phyloP scores from a whole-genome alignment of 2,797 vertebrate species.

The Myotis pilosus region DNA sequence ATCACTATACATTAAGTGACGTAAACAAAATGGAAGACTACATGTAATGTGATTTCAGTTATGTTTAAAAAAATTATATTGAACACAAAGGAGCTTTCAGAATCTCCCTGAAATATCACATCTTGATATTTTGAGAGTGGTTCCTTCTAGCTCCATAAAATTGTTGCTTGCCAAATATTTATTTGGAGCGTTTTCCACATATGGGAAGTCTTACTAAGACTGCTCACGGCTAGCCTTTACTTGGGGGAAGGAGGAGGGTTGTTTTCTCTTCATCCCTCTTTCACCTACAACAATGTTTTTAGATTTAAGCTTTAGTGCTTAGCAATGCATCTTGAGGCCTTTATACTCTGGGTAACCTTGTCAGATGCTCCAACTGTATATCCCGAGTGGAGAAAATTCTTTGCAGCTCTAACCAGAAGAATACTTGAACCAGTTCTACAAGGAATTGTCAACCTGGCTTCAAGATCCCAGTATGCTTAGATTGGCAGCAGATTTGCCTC shows the following conservation, averaged over 20 bases:
- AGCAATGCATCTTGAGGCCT: background rate
- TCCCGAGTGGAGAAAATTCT: background rate
- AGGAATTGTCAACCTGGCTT: background rate
- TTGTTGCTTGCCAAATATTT: slow-evolving; percentile 16
- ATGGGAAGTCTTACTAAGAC: background rate
- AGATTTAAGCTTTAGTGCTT: background rate
- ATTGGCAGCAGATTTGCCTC: background rate
- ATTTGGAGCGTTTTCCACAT: background rate
- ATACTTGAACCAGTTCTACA: no score
- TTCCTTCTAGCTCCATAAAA: slow-evolving; percentile 25
- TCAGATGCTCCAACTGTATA: background rate
- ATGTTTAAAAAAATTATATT: background rate
- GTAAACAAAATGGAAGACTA: background rate
- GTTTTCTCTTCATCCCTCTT: background rate
- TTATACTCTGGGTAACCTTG: background rate
- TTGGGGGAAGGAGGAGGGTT: background rate
- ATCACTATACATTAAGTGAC: background rate
- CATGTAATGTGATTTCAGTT: background rate
- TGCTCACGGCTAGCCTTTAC: background rate
- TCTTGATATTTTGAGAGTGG: slow-evolving; percentile 26
- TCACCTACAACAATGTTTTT: background rate
- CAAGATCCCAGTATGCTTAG: background rate
- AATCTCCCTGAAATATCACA: slow-evolving; percentile 26
- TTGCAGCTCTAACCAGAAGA: background rate
- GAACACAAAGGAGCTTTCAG: slow-evolving; percentile 9